A percentile compares a stretch with the other conserved stretches of the same genome.
phyloP scores from a whole-genome alignment of 1,140 invertebrate species.

The Telenomus remus region DNA sequence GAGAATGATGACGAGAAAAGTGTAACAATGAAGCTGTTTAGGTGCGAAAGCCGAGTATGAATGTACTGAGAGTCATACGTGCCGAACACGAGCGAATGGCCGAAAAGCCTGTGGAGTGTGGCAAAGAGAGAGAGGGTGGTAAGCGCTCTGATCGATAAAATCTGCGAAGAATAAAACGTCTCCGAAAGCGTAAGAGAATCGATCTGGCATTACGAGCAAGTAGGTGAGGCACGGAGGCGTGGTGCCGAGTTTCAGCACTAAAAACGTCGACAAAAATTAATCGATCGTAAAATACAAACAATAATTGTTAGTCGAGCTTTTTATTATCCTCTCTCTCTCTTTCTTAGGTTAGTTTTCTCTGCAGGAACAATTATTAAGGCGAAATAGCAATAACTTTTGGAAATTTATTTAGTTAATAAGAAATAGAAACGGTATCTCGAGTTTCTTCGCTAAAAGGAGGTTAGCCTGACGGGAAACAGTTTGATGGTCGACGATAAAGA shows the following conservation, averaged over 20 bases:
- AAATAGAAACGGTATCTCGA: too few relatives aligned
- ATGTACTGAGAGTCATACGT: slow-evolving; percentile 42
- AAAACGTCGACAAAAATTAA: slow-evolving; percentile 63
- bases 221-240: slow-evolving; percentile 39
- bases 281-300: slow-evolving; percentile 61
- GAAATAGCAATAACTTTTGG: too few relatives aligned
- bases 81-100: slow-evolving; percentile 28
- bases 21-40: slow-evolving; percentile 39
- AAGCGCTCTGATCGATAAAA: slow-evolving; percentile 47
- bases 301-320: slow-evolving; percentile 55
- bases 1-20: slow-evolving; percentile 28
- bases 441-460: too few relatives aligned
- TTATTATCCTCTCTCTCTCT: slow-evolving; percentile 35
- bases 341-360: too few relatives aligned
- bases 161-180: slow-evolving; percentile 58
- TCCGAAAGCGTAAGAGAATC: slow-evolving; percentile 53
- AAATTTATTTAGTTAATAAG: too few relatives aligned
- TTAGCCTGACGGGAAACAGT: too few relatives aligned
- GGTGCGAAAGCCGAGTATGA: slow-evolving; percentile 27
- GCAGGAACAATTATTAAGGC: too few relatives aligned
- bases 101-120: slow-evolving; percentile 23
- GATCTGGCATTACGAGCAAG: slow-evolving; percentile 45
- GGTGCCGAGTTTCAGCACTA: slow-evolving; percentile 51
- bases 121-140: neutral
- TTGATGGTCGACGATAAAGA: slow-evolving; percentile 8